Evolutionary conservation across 2,888 invertebrate species (phyloP).

Genomic region (Tachina fera): DNA sequence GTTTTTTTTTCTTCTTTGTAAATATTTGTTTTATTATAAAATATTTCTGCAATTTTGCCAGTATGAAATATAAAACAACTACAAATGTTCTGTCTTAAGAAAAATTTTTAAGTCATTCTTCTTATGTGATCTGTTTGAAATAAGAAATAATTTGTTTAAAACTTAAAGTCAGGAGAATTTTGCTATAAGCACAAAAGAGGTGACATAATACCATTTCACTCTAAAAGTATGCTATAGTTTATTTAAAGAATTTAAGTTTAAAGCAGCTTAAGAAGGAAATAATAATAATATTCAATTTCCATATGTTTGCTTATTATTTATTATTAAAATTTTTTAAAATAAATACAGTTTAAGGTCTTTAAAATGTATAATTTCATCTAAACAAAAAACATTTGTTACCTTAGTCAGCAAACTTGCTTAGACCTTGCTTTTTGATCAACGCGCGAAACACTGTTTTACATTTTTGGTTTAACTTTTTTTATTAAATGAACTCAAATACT

Average conservation of each 20-base stretch:
- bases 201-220: neutral
- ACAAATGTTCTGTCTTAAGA: constrained; percentile 24
- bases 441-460: too few relatives aligned
- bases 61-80: constrained; percentile 39
- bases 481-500: too few relatives aligned
- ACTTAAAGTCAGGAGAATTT: neutral
- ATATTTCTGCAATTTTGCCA: constrained; percentile 56
- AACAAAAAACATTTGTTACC: too few relatives aligned
- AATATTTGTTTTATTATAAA: constrained; percentile 42
- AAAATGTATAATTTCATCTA: too few relatives aligned
- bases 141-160: constrained; percentile 1
- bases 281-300: too few relatives aligned
- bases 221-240: constrained; percentile 5
- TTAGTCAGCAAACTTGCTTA: too few relatives aligned
- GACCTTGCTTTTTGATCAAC: too few relatives aligned
- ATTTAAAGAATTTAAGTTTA: neutral
- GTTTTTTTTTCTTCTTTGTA: neutral
- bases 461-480: too few relatives aligned
- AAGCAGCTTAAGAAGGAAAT: neutral
- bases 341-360: too few relatives aligned
- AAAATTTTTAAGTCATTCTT: constrained; percentile 23
- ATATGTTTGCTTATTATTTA: too few relatives aligned
- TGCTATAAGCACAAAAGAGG: neutral
- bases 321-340: neutral
- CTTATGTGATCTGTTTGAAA: constrained; percentile 25